Conservation (phyloP, 2,888 invertebrate genomes). For the Cloeon dipterum region DNA sequence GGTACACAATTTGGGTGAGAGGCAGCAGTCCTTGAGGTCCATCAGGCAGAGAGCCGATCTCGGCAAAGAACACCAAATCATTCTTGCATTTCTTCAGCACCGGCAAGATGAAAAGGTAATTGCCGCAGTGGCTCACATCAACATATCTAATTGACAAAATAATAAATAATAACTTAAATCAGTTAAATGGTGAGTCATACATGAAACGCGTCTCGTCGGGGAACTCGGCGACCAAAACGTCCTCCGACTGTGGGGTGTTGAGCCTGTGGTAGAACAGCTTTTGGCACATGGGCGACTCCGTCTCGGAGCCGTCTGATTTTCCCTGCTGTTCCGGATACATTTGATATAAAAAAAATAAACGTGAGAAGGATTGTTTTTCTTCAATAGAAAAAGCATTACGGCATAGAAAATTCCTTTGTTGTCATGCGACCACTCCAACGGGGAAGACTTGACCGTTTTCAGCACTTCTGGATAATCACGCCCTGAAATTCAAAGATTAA, state of each 20-base stretch:
- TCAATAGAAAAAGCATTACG: conserved; percentile 22
- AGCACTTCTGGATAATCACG: conserved; percentile 75
- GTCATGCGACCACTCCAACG: conserved; percentile 86
- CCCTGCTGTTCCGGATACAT: conserved; percentile 60
- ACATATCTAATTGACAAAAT: conserved; percentile 60
- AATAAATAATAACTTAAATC: conserved; percentile 7
- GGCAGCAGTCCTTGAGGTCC: conserved; percentile 30
- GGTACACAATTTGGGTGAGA: conserved; percentile 59
- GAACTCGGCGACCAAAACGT: conserved; percentile 72
- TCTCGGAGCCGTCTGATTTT: conserved; percentile 81
- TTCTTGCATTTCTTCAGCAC: conserved; percentile 79
- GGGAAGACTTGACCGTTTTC: conserved; percentile 76
- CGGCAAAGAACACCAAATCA: conserved; percentile 69
- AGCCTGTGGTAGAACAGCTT: conserved; percentile 83
- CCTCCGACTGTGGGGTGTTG: conserved; percentile 64
- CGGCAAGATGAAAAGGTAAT: conserved; percentile 63
- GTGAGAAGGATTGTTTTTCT: too few relatives aligned
- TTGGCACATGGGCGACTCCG: conserved; percentile 66
- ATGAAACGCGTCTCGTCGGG: conserved; percentile 73
- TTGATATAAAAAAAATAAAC: conserved; percentile 25
- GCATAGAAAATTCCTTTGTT: conserved; percentile 88
- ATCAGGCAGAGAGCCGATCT: conserved; percentile 30
- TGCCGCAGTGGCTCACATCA: conserved; percentile 73
- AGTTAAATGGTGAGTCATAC: conserved; percentile 26
- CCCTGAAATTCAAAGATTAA: conserved; percentile 19